These are phyloP conservation scores for Tenthredo mesomela DNA, from an alignment of 2,888 invertebrate species.

Conservation along the genomic window DNA sequence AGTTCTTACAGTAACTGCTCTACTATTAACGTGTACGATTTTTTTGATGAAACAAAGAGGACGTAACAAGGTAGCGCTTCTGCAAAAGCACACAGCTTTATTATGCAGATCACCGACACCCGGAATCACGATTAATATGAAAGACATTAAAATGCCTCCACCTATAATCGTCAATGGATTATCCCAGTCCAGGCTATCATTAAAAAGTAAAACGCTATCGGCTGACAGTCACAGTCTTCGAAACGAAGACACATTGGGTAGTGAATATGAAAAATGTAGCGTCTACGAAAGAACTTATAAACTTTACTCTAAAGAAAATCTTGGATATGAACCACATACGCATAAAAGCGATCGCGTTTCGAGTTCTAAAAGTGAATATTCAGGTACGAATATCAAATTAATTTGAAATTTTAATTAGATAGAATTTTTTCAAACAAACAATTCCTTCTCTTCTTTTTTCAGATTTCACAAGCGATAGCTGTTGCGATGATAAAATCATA, in stretches of 20 bases:
- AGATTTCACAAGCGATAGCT: constrained; percentile 81
- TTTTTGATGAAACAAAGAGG: constrained; percentile 84
- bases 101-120: constrained; percentile 81
- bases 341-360: constrained; percentile 72
- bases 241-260: constrained; percentile 77
- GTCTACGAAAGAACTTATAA: constrained; percentile 72
- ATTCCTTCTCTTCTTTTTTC: constrained; percentile 63
- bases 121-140: constrained; percentile 81
- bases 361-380: constrained; percentile 80
- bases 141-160: constrained; percentile 81
- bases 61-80: constrained; percentile 82
- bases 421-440: too few relatives aligned
- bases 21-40: constrained; percentile 83
- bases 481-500: constrained; percentile 78
- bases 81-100: constrained; percentile 83
- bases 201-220: constrained; percentile 75
- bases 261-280: constrained; percentile 70
- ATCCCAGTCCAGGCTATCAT: constrained; percentile 79
- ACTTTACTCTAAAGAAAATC: constrained; percentile 70
- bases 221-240: constrained; percentile 63
- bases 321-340: constrained; percentile 60
- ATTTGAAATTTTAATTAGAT: too few relatives aligned
- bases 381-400: constrained; percentile 68
- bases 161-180: constrained; percentile 81
- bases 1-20: constrained; percentile 83